Conservation (phyloP, 2,113 vertebrate species). For the Carassius gibelio region DNA sequence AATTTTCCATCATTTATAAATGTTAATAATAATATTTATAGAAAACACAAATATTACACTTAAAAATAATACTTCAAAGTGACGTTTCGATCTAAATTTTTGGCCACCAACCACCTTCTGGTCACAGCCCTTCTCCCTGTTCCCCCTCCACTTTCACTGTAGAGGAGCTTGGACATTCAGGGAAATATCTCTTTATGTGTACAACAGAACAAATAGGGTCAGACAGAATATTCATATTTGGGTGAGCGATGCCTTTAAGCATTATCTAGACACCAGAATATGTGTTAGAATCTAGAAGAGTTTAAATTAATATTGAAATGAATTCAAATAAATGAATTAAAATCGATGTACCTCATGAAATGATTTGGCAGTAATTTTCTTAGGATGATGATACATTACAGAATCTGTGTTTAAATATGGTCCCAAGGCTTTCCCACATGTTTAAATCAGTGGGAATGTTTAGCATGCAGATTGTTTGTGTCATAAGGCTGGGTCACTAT, state of each 20-base stretch:
- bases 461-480: slow-evolving; percentile 37
- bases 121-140: neutral
- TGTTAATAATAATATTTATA: neutral
- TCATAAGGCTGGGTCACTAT: slow-evolving; percentile 56
- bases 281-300: too few species aligned
- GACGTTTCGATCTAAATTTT: too few species aligned
- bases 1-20: neutral
- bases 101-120: too few species aligned
- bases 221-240: too few species aligned
- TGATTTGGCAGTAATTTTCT: neutral
- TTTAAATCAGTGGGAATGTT: slow-evolving; percentile 11
- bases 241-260: neutral
- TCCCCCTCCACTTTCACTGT: neutral
- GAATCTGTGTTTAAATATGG: slow-evolving; percentile 28
- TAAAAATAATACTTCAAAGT: too few species aligned
- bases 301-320: neutral
- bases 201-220: neutral
- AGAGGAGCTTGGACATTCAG: neutral
- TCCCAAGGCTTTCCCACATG: slow-evolving; percentile 14
- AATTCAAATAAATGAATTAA: neutral
- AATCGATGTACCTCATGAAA: neutral
- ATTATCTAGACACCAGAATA: neutral
- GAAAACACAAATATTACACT: too few species aligned
- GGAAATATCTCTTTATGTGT: neutral
- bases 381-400: neutral